Percentiles rank a stretch among this genome's conserved stretches.
Evolutionary conservation across 2,113 vertebrate genomes (phyloP).

Genomic region (Gadus chalcogrammus): DNA sequence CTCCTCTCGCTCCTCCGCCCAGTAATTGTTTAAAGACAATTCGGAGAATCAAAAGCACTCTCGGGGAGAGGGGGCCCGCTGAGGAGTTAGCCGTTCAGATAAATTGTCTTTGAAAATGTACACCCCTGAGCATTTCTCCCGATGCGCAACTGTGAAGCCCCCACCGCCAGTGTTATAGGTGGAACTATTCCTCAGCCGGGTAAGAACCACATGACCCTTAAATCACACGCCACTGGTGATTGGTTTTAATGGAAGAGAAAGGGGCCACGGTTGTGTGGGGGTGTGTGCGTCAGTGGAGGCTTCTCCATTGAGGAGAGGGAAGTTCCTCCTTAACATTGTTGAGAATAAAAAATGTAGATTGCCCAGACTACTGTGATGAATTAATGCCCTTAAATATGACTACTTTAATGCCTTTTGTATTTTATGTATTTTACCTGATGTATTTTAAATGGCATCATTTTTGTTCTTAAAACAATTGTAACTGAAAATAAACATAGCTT

Average conservation of each 20-base stretch:
- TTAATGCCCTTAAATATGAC: too few species aligned
- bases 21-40: slow-evolving; percentile 61
- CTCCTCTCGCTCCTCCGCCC: slow-evolving; percentile 22
- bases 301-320: too few species aligned
- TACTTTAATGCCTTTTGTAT: too few species aligned
- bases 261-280: background rate
- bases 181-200: slow-evolving; percentile 3
- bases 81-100: slow-evolving; percentile 40
- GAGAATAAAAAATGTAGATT: too few species aligned
- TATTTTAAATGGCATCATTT: too few species aligned
- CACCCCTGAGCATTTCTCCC: slow-evolving; percentile 33
- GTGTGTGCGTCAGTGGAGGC: background rate
- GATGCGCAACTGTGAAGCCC: slow-evolving; percentile 7
- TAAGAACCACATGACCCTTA: background rate
- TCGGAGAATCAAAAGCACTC: slow-evolving; percentile 42
- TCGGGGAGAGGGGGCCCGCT: slow-evolving; percentile 26
- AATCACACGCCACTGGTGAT: background rate
- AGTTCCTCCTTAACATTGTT: too few species aligned
- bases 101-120: slow-evolving; percentile 47
- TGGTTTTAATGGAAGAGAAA: background rate
- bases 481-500: too few species aligned
- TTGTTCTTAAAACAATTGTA: too few species aligned
- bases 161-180: slow-evolving; percentile 17
- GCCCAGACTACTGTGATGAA: too few species aligned
- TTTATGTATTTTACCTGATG: too few species aligned